phyloP scores from a whole-genome alignment of 2,888 invertebrate genomes.

The Thalpophila matura region DNA sequence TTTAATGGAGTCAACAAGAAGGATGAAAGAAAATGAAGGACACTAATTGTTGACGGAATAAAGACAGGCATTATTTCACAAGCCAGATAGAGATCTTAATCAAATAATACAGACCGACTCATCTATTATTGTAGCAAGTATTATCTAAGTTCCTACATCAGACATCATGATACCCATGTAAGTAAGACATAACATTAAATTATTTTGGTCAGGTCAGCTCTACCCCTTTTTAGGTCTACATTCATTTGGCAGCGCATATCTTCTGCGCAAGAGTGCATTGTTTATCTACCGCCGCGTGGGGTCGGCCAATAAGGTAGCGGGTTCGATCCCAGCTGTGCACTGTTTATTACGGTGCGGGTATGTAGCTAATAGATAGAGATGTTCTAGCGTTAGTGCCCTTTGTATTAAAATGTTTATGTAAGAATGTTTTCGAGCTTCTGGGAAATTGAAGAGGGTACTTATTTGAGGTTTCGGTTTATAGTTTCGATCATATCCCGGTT shows the following conservation, averaged over 20 bases:
- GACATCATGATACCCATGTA: background rate
- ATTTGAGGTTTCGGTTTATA: background rate
- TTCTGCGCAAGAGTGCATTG: slow-evolving; percentile 76
- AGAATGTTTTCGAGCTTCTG: slow-evolving; percentile 24
- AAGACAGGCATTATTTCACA: too few species aligned
- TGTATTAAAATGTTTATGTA: slow-evolving; percentile 53
- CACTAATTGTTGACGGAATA: too few species aligned
- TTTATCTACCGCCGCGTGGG: slow-evolving; percentile 80
- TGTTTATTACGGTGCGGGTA: slow-evolving; percentile 67
- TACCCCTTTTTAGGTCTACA: slow-evolving; percentile 55
- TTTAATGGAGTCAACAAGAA: too few species aligned
- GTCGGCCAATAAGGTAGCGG: slow-evolving; percentile 82
- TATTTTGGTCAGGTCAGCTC: slow-evolving; percentile 44
- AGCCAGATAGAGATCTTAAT: too few species aligned
- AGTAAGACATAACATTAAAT: background rate
- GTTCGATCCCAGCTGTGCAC: slow-evolving; percentile 69
- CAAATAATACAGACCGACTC: too few species aligned
- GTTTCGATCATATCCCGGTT: too few species aligned
- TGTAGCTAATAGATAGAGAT: slow-evolving; percentile 61
- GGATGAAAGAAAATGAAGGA: too few species aligned
- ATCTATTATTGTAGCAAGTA: background rate
- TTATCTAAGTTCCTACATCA: background rate
- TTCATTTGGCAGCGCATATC: slow-evolving; percentile 75
- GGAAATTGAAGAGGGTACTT: background rate
- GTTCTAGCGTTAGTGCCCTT: slow-evolving; percentile 42